These are phyloP conservation scores for Pharmacophagus antenor DNA, from an alignment of 2,888 invertebrate species.

Conservation along the genomic window DNA sequence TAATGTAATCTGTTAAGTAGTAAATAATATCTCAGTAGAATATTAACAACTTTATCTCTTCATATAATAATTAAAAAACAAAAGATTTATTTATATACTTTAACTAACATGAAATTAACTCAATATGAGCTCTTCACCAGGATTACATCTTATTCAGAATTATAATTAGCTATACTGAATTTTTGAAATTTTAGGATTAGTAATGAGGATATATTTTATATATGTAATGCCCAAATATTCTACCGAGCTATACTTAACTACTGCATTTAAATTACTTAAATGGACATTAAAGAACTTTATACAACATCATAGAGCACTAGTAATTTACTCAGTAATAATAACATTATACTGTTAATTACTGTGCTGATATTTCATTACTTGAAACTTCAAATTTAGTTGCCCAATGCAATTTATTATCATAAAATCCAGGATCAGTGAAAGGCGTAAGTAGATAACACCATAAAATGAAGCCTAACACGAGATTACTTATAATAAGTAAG, in stretches of 20 bases:
- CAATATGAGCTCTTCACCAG: background rate
- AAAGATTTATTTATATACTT: background rate
- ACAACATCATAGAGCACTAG: slow-evolving; percentile 2
- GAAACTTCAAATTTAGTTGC: slow-evolving; percentile 46
- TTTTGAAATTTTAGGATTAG: background rate
- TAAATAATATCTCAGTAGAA: too few species aligned
- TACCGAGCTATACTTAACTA: background rate
- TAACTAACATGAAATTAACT: background rate
- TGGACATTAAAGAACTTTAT: slow-evolving; percentile 8
- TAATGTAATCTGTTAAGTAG: background rate
- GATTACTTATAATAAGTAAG: slow-evolving; percentile 83
- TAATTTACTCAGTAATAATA: slow-evolving; percentile 4
- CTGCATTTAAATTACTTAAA: background rate
- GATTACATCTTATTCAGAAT: background rate
- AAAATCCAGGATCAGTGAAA: slow-evolving; percentile 85
- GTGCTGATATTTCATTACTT: slow-evolving; percentile 1
- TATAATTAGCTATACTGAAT: background rate
- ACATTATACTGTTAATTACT: slow-evolving; percentile 4
- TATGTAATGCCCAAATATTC: background rate
- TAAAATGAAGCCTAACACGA: slow-evolving; percentile 86
- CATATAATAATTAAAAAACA: too few species aligned
- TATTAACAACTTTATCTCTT: too few species aligned
- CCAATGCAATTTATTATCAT: slow-evolving; percentile 83
- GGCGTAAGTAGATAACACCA: slow-evolving; percentile 90
- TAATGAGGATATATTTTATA: background rate